Evolutionary conservation across 2,113 vertebrate species (phyloP).

Genomic region (Otolemur garnettii): DNA sequence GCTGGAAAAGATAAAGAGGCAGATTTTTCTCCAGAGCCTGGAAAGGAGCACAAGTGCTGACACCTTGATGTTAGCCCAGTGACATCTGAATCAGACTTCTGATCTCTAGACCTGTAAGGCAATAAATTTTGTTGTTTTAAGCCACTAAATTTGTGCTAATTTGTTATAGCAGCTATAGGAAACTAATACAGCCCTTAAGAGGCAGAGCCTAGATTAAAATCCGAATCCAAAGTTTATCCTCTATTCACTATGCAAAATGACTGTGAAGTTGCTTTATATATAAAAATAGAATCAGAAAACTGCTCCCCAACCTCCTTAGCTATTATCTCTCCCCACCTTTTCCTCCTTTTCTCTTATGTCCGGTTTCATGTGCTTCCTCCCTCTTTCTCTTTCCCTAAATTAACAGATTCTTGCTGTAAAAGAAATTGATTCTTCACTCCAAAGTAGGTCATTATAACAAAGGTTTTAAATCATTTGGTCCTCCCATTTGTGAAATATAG

Average conservation of each 20-base stretch:
- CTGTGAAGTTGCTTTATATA: slow-evolving; percentile 67
- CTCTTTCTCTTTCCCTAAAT: slow-evolving; percentile 77
- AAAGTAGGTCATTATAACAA: slow-evolving; percentile 88
- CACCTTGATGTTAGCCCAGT: not conserved
- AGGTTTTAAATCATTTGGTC: slow-evolving; percentile 88
- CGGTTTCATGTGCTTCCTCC: slow-evolving; percentile 13
- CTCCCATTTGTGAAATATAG: slow-evolving; percentile 89
- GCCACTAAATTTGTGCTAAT: not conserved
- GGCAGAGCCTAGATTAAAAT: not conserved
- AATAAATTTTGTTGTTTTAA: not conserved
- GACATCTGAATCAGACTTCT: not conserved
- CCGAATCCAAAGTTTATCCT: slow-evolving; percentile 4
- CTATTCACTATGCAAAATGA: not conserved
- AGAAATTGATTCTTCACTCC: slow-evolving; percentile 88
- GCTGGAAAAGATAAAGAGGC: not conserved
- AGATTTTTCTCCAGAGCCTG: not conserved
- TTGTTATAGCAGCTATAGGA: slow-evolving; percentile 40
- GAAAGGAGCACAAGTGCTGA: accelerated
- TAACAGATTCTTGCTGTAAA: slow-evolving; percentile 86
- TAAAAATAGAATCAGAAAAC: slow-evolving; percentile 56
- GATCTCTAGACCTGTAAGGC: not conserved
- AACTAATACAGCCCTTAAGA: not conserved
- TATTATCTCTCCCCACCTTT: not conserved
- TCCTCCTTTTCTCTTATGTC: slow-evolving; percentile 59
- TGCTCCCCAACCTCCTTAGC: slow-evolving; percentile 39